These are phyloP conservation scores for Carlito syrichta DNA, from an alignment of 2,113 vertebrate species.

Conservation along the genomic window DNA sequence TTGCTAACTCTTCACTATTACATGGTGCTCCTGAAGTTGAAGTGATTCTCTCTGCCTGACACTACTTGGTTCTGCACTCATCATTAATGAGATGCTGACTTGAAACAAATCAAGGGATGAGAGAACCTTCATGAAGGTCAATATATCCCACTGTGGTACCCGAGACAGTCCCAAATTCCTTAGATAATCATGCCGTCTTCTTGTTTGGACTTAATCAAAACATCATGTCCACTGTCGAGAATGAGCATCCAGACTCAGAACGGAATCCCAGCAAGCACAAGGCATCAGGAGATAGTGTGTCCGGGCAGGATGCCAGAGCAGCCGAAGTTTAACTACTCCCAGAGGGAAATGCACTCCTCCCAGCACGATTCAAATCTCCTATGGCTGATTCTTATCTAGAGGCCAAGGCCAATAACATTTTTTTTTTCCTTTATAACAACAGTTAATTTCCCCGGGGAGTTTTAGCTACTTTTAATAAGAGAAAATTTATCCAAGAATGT, in stretches of 20 bases:
- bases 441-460: constrained; percentile 55
- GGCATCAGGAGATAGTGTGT: constrained; percentile 34
- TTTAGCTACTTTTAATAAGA: constrained; percentile 50
- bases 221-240: constrained; percentile 42
- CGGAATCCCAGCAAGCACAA: neutral
- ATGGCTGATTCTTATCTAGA: constrained; percentile 58
- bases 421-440: constrained; percentile 41
- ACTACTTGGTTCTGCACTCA: neutral
- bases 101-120: constrained; percentile 34
- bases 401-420: constrained; percentile 35
- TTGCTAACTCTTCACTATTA: neutral
- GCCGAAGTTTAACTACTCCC: constrained; percentile 52
- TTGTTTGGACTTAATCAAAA: constrained; percentile 67
- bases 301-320: constrained; percentile 58
- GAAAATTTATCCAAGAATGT: constrained; percentile 42
- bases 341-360: neutral
- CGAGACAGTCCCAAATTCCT: constrained; percentile 43
- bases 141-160: neutral
- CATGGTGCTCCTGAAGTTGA: too few species aligned
- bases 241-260: neutral
- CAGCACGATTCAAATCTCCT: constrained; percentile 16
- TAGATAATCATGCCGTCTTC: constrained; percentile 42
- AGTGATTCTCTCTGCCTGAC: neutral
- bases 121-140: neutral
- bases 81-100: constrained; percentile 22